A percentile compares a stretch with the other conserved stretches of the same genome.
These are phyloP conservation scores for Chrysoperla carnea DNA, from an alignment of 1,140 invertebrate genomes.

Conservation along the genomic window DNA sequence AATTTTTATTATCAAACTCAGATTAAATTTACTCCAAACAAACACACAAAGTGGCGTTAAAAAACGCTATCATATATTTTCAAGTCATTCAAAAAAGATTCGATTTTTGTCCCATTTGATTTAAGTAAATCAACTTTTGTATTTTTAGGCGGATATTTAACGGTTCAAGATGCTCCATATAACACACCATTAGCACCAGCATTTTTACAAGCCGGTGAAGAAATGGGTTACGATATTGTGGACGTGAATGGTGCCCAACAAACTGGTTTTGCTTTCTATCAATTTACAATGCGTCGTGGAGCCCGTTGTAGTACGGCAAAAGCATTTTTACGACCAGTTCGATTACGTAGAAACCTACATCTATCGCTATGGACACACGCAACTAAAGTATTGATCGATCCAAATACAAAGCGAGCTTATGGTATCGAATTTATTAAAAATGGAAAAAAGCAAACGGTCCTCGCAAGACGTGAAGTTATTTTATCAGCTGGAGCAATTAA, in stretches of 20 bases:
- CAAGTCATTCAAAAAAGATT: too few species aligned
- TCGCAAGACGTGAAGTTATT: slow-evolving; percentile 60
- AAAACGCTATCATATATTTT: too few species aligned
- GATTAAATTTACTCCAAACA: too few species aligned
- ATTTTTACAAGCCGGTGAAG: slow-evolving; percentile 72
- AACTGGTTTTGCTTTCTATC: slow-evolving; percentile 63
- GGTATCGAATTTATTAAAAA: slow-evolving; percentile 62
- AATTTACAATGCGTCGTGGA: slow-evolving; percentile 65
- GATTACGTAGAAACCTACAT: slow-evolving; percentile 53
- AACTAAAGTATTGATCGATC: slow-evolving; percentile 58
- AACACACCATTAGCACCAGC: slow-evolving; percentile 63
- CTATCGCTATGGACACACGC: slow-evolving; percentile 56
- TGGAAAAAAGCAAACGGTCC: slow-evolving; percentile 40
- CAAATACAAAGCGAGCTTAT: slow-evolving; percentile 43
- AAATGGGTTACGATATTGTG: slow-evolving; percentile 73
- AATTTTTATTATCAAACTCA: too few species aligned
- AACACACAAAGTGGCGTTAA: too few species aligned
- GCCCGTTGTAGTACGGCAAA: slow-evolving; percentile 61
- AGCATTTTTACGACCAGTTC: slow-evolving; percentile 59
- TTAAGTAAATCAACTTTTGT: too few species aligned
- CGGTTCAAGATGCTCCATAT: slow-evolving; percentile 63
- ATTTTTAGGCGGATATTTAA: slow-evolving; percentile 54
- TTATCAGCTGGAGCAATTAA: slow-evolving; percentile 60
- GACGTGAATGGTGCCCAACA: slow-evolving; percentile 64
- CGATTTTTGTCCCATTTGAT: too few species aligned